Base-by-base conservation (phyloP, 2,797 vertebrate genomes). In the Platyrinchus mystaceus region DNA sequence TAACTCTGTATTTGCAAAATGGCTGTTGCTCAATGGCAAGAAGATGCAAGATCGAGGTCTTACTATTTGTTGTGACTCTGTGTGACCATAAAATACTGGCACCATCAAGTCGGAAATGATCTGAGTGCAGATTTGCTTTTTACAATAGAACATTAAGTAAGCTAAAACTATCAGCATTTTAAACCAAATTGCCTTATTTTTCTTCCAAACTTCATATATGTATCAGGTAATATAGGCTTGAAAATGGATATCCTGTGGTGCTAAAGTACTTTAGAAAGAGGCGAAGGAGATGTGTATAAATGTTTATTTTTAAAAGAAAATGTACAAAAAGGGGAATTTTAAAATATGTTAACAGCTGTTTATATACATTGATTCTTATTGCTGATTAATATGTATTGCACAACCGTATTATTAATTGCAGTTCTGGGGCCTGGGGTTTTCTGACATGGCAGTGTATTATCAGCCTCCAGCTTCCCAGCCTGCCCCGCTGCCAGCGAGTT, bases 181-280 rank as follows among this genome's bases (percentile, higher is more conserved):
- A 98, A 98, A 98, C 98, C 98, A 98, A 98, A 98, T 99, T 98
- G 98, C 98, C 98, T 99, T 99, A 98, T 96, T 98, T 97, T 98
- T 98, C 98, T 98, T 98, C 98, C 98, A 98, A 98, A 98, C 98
- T 98, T 98, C 97, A 96, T 97, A 87, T 97, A 98, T 97, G 90
- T 98, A 97, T 98, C 98, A 98, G 98, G 98, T 98, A 98, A 98
- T 97, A 97, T 96, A 98, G 98, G 98, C 98, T 98, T 98, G 98
- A 98, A 98, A 98, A 98, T 98, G 96, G 97, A 98, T 98, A 98
- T 97, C 98, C 98, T 98, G 98, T 98, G 98, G 98, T 98, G 98
- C 98, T 98, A 98, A 98, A 97, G 97, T 98, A 97, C 96, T 97
- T 97, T 95, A 98, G 98, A 97, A 97, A 97, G 97, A 97, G 97